Evolutionary conservation across 2,888 invertebrate species (phyloP), one percentile per base, ranked within the genome.

Genomic region (Nomada fucata): DNA sequence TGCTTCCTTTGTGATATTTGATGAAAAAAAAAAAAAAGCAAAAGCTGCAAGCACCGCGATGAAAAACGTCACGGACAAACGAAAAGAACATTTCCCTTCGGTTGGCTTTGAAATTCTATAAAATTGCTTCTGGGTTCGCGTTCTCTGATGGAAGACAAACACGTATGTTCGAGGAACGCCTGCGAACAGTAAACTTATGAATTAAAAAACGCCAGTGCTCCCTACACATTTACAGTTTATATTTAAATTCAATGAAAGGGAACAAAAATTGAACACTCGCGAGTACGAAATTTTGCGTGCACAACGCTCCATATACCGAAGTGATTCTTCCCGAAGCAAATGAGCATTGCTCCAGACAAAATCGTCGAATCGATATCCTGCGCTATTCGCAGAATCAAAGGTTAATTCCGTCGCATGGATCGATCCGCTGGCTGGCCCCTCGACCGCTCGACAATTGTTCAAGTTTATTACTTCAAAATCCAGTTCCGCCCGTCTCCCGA

Each of bases 91-190:
- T 72, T 80, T 68, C 79, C 61, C 72, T 80, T 72, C 65, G 67
- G 79, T 63, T 79, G 79, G 79, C 79, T 80, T 63, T 80, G 79
- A 80, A 79, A 79, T 80, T 80, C 79, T 79, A 44, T 71, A 71
- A 80, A 80, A 80, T 80, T 80, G 79, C 79, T 79, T 80, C 65
- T 63, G 79, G 67, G 55, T 79, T 72, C 79, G 52, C 55, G 72
- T 53, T 52, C 57, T 67, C 72, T 68, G 79, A 79, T 79, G 52
- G 79, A 72, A 68, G 61, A 50, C 79, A 71, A 61, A 50, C 67
- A 61, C 59, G 67, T 13, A 26, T 44, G 61, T 36, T 61, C 26
- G 42, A 69, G 55, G 69, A 42, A 68, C 61, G 5, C 67, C 68
- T 60, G 67, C 67, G 72, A 72, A 72, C 61, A 67, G 55, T 29